phyloP scores from a whole-genome alignment of 2,888 invertebrate genomes.

The Tenthredo livida region DNA sequence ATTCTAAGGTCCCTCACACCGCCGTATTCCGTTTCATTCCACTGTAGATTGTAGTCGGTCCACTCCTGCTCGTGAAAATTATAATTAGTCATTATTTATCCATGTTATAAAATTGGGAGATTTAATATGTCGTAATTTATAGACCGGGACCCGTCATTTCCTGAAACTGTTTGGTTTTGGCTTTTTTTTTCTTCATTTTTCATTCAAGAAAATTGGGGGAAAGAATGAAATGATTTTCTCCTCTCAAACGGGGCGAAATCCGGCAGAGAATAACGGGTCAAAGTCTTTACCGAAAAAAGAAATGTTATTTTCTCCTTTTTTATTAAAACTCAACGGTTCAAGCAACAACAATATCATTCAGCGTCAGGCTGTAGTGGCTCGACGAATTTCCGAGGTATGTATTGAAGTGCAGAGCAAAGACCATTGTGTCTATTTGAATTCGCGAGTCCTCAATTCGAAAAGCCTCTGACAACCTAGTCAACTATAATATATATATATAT shows the following conservation, averaged over 20 bases:
- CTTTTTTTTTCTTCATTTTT: too few relatives aligned
- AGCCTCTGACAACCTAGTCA: neutral
- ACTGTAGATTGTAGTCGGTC: conserved; percentile 97
- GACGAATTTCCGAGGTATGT: conserved; percentile 6
- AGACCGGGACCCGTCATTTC: neutral
- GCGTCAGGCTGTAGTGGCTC: conserved; percentile 4
- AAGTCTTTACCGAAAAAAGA: conserved; percentile 53
- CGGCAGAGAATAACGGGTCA: neutral
- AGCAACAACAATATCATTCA: conserved; percentile 25
- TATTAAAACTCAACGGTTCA: neutral
- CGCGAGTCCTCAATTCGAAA: neutral
- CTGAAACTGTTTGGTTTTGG: neutral
- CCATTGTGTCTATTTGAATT: neutral
- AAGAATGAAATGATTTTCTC: neutral
- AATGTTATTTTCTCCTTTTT: neutral
- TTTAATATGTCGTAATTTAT: neutral
- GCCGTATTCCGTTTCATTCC: conserved; percentile 97
- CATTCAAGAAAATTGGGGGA: neutral
- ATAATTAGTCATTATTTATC: conserved; percentile 54
- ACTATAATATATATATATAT: neutral
- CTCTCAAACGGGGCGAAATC: neutral
- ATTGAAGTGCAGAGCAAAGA: neutral
- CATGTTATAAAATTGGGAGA: neutral
- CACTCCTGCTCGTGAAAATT: conserved; percentile 87
- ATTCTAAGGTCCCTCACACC: conserved; percentile 96